Base-by-base conservation (phyloP, 2,113 vertebrate species). In the Microcebus tavaratra region DNA sequence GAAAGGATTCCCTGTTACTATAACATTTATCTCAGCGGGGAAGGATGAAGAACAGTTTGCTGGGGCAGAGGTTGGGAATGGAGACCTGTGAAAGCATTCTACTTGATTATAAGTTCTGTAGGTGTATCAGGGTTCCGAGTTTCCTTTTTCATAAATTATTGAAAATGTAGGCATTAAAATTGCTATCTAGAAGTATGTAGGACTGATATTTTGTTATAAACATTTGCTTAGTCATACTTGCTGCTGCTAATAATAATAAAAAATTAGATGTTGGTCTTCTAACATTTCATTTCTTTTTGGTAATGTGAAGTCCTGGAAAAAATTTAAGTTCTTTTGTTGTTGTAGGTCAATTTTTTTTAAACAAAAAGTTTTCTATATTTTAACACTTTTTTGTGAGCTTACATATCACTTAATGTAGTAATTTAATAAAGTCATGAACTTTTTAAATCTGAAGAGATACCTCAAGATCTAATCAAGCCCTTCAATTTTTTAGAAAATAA, bases 191-290 rank as follows among this genome's bases (percentile, higher is more conserved):
- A 90, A 91, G 82, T 93, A 70, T 31, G 73, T 93, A 45, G 78
- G 42, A 39, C 75, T 95, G 87, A 90, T 72, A 11, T 57, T 96
- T 85, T 97, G 11, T 91, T 92, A 53, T 15, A 86, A 73, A 80
- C n/a, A 15, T 97, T 95, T 97, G 65, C 81, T 88, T 81, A 78
- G 48, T 95, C 80, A 92, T 94, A 80, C 63, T 92, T 80, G 27
- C 55, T 80, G 27, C 55, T 76, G 91, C 65, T 87, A 96, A 85
- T 80, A 73, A 67, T 94, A 68, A 85, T 80, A 73, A 12, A 29
- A 91, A 80, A 78, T 55, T 83, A 36, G 36, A 67, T 86, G 6
- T 80, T 93, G 27, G 34, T 57, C 20, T 57, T 86, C 14, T 91
- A 70, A n/a, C 73, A 55, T 88, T 88, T 94, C 3, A n/a, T 81